Evolutionary conservation across 2,797 vertebrate species (phyloP).

Genomic region (Trachops cirrhosus): DNA sequence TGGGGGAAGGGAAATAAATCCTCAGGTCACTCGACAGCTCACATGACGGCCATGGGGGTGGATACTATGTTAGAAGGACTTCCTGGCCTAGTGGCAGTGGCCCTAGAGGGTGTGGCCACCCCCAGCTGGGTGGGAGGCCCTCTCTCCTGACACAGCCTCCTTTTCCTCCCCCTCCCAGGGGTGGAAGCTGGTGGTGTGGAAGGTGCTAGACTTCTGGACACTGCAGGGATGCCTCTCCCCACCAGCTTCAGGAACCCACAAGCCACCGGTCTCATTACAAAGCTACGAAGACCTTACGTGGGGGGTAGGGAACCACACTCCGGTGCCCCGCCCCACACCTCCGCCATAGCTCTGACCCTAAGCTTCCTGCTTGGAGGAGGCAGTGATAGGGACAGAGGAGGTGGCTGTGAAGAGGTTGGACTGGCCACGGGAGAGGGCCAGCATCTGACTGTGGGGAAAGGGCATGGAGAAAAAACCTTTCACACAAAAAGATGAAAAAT

Average conservation of each 20-base stretch:
- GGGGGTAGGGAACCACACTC: not conserved
- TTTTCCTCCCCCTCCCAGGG: not conserved
- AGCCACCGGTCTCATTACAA: not conserved
- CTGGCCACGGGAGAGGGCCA: not conserved
- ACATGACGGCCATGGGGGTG: not conserved
- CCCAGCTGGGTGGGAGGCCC: not conserved
- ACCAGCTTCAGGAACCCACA: not conserved
- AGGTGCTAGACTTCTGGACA: not conserved
- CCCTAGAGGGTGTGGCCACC: not conserved
- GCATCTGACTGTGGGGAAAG: not conserved
- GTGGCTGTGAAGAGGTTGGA: not conserved
- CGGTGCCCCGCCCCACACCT: too few species aligned
- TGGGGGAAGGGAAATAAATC: slow-evolving; percentile 42
- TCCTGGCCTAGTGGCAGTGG: not conserved
- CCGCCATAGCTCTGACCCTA: not conserved
- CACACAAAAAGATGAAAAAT: not conserved
- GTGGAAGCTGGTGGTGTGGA: not conserved
- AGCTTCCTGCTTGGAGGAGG: not conserved
- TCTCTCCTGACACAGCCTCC: not conserved
- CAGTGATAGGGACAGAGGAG: not conserved
- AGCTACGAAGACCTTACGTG: not conserved
- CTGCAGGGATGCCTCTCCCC: not conserved
- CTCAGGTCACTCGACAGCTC: not conserved
- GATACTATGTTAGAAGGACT: not conserved
- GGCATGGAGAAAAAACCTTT: not conserved